Evolutionary conservation across 2,888 invertebrate species (phyloP), one percentile per base, ranked within the genome.

Genomic region (Strigamia crassipes): DNA sequence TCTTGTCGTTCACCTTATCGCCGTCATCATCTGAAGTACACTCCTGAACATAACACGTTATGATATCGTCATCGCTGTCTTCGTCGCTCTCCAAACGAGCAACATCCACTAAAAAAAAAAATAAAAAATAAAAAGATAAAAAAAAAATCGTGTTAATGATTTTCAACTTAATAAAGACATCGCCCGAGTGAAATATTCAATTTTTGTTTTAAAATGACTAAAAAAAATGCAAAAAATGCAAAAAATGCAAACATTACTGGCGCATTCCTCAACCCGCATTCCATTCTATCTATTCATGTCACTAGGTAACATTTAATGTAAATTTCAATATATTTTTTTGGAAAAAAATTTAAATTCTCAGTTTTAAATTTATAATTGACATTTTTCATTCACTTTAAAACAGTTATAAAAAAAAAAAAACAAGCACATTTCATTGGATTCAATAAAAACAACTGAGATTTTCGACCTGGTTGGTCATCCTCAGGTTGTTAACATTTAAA

Each of bases 281-380:
- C 51, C 51, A 51, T 51, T 51, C 51, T 15, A 51, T 15, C 51
- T 51, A 51, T 10, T 51, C 51, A 51, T 51, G 51, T 51, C 51
- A 51, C 51, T 51, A 51, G 51, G 51, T 51, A 51, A 51, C 51
- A 51, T 51, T 51, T 51, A 51, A 51, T 51, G 8, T 51, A 51
- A 51, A 0, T 6, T 51, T 51, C 10, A 51, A 51, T 51, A n/a
- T 51, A 51, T n/a, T n/a, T n/a, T n/a, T n/a, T n/a, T n/a, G n/a
- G n/a, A n/a, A n/a, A n/a, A n/a, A n/a, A 46, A 46, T 12, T 46
- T 4, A 46, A 46, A 46, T 27, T 27, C 3, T 27, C 27, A 27
- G n/a, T n/a, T n/a, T n/a, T n/a, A n/a, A n/a, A n/a, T 1, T 2
- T 3, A 27, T 27, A 27, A 27, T 27, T 27, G 1, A 27, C 27